Evolutionary conservation across 2,797 vertebrate genomes (phyloP).

Genomic region (Alouatta caraya): DNA sequence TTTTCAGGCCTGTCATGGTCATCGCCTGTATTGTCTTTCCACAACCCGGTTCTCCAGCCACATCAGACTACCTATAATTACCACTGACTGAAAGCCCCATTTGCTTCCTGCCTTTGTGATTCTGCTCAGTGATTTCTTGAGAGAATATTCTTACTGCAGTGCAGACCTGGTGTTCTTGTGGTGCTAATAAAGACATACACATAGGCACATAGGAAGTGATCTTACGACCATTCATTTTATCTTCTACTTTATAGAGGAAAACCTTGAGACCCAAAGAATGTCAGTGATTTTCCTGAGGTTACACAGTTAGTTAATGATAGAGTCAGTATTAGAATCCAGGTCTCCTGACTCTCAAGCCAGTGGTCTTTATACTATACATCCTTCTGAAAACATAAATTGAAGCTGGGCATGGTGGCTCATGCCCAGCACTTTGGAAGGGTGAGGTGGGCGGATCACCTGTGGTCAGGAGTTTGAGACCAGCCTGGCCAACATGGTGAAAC

Average conservation of each 20-base stretch:
- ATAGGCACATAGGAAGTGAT: background rate
- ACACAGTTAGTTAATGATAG: background rate
- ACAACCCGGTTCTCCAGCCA: background rate
- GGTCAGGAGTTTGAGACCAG: no score
- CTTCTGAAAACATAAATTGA: background rate
- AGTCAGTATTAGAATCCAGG: background rate
- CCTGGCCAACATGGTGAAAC: no score
- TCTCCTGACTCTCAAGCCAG: background rate
- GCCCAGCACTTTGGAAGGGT: no score
- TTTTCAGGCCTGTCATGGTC: background rate
- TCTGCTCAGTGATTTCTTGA: background rate
- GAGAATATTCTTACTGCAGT: background rate
- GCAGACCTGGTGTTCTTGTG: background rate
- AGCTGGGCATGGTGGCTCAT: rapidly evolving
- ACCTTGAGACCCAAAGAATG: background rate
- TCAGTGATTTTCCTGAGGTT: background rate
- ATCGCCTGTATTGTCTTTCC: background rate
- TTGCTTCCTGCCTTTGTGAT: background rate
- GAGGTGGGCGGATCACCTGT: no score
- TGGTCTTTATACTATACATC: background rate
- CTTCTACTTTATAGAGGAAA: background rate
- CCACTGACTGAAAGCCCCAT: background rate
- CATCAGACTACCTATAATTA: background rate
- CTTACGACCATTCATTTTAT: background rate
- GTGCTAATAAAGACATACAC: background rate